Conservation (phyloP, 1,140 invertebrate species). For the Sesamia nonagrioides region DNA sequence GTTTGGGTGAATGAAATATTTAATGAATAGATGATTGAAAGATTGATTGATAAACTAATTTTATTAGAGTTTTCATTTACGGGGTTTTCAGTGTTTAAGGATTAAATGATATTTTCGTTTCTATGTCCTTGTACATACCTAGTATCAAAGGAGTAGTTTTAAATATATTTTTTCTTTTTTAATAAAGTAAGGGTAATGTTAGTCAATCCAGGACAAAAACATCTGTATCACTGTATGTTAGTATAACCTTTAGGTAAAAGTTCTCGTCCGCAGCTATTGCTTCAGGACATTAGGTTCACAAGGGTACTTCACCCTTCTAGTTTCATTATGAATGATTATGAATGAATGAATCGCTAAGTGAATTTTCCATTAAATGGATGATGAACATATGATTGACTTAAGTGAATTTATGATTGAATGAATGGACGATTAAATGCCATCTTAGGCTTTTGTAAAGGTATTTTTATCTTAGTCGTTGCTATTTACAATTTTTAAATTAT, state of each 20-base stretch:
- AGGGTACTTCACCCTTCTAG: slow-evolving; percentile 94
- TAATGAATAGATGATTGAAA: too few species aligned
- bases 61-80: too few species aligned
- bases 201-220: slow-evolving; percentile 97
- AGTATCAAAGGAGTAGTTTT: too few species aligned
- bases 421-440: background rate
- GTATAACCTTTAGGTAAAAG: slow-evolving; percentile 97
- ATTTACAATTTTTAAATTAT: background rate
- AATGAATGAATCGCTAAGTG: too few species aligned
- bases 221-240: slow-evolving; percentile 96
- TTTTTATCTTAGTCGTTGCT: too few species aligned
- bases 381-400: background rate
- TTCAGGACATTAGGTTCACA: slow-evolving; percentile 93
- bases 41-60: too few species aligned
- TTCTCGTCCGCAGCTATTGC: slow-evolving; percentile 90
- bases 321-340: slow-evolving; percentile 93
- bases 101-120: too few species aligned
- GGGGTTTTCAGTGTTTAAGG: too few species aligned
- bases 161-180: background rate
- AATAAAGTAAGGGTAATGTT: slow-evolving; percentile 63
- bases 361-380: background rate
- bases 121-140: too few species aligned
- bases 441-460: too few species aligned
- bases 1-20: too few species aligned
- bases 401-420: background rate